Conservation (phyloP, 2,888 invertebrate species). For the Cephus nigrinus region DNA sequence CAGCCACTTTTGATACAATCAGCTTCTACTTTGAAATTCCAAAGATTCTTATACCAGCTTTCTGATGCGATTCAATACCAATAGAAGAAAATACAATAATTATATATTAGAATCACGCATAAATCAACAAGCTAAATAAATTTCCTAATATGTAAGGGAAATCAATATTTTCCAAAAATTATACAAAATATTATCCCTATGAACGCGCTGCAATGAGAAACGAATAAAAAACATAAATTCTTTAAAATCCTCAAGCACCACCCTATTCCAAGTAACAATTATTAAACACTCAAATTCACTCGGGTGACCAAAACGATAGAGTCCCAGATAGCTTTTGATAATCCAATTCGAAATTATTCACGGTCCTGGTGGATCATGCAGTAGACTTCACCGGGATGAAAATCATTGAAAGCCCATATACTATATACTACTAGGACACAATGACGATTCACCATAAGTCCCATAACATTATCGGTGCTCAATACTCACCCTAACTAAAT, state of each 20-base stretch:
- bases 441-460: slow-evolving; percentile 40
- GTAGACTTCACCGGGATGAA: slow-evolving; percentile 32
- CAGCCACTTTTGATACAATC: background rate
- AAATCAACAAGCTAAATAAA: no score
- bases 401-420: slow-evolving; percentile 40
- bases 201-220: background rate
- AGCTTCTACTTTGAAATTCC: background rate
- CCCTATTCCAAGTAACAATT: background rate
- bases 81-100: no score
- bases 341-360: slow-evolving; percentile 56
- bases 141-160: no score
- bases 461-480: slow-evolving; percentile 45
- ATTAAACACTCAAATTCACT: background rate
- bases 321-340: slow-evolving; percentile 44
- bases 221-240: background rate
- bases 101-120: no score
- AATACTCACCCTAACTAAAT: slow-evolving; percentile 44
- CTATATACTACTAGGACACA: slow-evolving; percentile 34
- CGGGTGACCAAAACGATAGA: slow-evolving; percentile 3
- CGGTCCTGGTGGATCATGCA: slow-evolving; percentile 29
- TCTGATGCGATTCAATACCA: background rate
- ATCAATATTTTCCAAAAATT: no score
- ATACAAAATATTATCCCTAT: background rate
- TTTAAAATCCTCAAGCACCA: background rate
- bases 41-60: background rate